A percentile compares a stretch with the other conserved stretches of the same genome.
Conservation (phyloP, 2,797 vertebrate genomes). For the Borostomias antarcticus region DNA sequence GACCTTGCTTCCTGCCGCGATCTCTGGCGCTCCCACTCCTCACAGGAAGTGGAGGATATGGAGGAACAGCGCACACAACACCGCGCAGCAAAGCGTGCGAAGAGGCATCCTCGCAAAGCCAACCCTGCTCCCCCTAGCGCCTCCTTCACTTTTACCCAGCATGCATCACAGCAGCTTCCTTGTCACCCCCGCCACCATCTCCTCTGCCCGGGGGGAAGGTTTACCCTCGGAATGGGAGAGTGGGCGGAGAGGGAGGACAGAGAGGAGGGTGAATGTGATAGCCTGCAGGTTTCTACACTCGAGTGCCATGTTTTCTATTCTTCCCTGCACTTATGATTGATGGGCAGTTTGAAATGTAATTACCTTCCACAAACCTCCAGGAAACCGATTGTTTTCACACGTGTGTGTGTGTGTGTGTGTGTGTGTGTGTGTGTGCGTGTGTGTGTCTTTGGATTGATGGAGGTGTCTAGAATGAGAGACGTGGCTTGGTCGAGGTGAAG, state of each 20-base stretch:
- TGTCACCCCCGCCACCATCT: conserved; percentile 33
- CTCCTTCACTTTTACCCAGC: conserved; percentile 75
- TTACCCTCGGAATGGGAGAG: conserved; percentile 59
- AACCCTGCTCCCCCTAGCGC: conserved; percentile 52
- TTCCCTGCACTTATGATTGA: conserved; percentile 55
- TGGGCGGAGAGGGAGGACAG: conserved; percentile 14
- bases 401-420: conserved; percentile 9
- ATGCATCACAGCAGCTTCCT: conserved; percentile 55
- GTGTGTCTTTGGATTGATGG: not conserved
- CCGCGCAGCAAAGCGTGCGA: too few relatives aligned
- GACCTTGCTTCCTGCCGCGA: too few relatives aligned
- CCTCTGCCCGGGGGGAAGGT: conserved; percentile 56
- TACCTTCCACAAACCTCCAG: conserved; percentile 53
- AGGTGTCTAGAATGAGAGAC: not conserved
- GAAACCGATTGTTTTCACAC: conserved; percentile 48
- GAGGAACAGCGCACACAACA: too few relatives aligned
- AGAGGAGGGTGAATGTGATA: conserved; percentile 39
- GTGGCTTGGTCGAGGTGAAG: not conserved
- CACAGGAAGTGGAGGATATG: too few relatives aligned
- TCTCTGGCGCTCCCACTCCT: too few relatives aligned
- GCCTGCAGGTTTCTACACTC: conserved; percentile 49
- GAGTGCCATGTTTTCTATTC: conserved; percentile 52
- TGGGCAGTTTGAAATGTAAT: conserved; percentile 55
- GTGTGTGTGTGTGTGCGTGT: not conserved
- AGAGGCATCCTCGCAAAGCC: too few relatives aligned